Base-by-base conservation (phyloP, 2,797 vertebrate species). In the Sparus aurata region DNA sequence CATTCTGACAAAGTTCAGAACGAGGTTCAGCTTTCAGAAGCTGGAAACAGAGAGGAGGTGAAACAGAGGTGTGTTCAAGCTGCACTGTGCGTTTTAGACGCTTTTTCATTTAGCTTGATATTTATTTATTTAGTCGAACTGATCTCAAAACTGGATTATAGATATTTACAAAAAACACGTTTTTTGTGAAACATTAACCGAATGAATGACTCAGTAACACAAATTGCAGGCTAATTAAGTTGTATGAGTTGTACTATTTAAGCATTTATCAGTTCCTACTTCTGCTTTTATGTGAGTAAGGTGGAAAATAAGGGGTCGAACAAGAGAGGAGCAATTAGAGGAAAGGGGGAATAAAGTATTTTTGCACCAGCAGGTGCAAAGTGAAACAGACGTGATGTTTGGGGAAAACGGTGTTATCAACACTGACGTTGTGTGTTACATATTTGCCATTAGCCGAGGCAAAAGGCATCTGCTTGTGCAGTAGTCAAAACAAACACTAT, bases 1-100 rank as follows among this genome's bases (percentile, higher is more conserved):
- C 22, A 30, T 55, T 60, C 25, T 52, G 60, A 71, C 17, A 62
- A 47, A 50, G 25, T 77, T 67, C 12, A 68, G 49, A 69, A 69
- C 27, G 22, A 60, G 7, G 23, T 47, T 81, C 1, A 18, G 12
- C 15, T 53, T 64, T 68, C 11, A 63, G 53, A 49, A 79, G 67
- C 6, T 38, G 49, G 27, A 63, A 58, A 61, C 4, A 52, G 2
- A 49, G 27, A 53, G 52, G 34, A 57, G 3, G 66, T 71, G 67
- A 58, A 13, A 18, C 13, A 16, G 46, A 52, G 70, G 54, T 0
- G 16, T 30, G 30, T 25, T 16, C 3, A 41, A 30, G 54, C 49
- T 49, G 23, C 79, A 25, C 3, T 23, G 45, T 17, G 45, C 9
- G 22, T 55, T 47, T 52, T 13, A 23, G 23, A 65, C 23, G 13